These are phyloP conservation scores for Dryococelus australis DNA, from an alignment of 2,888 invertebrate species.

Conservation along the genomic window DNA sequence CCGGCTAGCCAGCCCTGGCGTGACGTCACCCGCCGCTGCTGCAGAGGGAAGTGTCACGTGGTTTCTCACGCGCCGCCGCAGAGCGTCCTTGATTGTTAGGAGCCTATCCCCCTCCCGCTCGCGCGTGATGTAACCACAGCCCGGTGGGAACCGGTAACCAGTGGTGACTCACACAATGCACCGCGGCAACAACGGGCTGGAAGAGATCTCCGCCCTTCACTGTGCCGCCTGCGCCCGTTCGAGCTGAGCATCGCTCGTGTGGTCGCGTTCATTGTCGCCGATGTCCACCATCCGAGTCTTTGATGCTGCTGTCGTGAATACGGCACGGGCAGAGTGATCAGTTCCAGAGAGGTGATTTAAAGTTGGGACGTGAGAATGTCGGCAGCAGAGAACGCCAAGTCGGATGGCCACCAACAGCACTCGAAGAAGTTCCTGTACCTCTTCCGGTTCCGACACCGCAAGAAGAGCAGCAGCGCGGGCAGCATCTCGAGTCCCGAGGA, in stretches of 20 bases:
- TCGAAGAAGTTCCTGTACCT: conserved; percentile 32
- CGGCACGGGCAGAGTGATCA: no score
- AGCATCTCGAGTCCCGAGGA: conserved; percentile 39
- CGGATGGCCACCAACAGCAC: not conserved
- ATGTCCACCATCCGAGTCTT: no score
- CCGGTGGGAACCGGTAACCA: no score
- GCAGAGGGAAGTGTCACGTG: not conserved
- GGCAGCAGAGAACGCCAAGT: conserved; percentile 11
- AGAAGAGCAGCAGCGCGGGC: conserved; percentile 33
- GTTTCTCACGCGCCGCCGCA: not conserved
- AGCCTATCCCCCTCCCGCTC: no score
- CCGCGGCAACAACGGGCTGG: not conserved
- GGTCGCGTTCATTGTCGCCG: no score
- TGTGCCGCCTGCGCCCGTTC: not conserved
- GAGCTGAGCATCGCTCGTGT: not conserved
- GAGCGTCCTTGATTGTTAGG: not conserved
- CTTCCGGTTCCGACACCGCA: conserved; percentile 35
- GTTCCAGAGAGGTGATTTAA: no score
- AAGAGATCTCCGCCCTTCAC: not conserved
- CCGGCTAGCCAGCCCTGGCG: no score
- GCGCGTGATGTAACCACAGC: no score
- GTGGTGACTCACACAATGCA: no score
- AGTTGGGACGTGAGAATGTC: not conserved
- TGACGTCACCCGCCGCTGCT: no score
- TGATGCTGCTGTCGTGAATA: no score